phyloP scores from a whole-genome alignment of 2,113 vertebrate species.

The Cochlearius cochlearius region DNA sequence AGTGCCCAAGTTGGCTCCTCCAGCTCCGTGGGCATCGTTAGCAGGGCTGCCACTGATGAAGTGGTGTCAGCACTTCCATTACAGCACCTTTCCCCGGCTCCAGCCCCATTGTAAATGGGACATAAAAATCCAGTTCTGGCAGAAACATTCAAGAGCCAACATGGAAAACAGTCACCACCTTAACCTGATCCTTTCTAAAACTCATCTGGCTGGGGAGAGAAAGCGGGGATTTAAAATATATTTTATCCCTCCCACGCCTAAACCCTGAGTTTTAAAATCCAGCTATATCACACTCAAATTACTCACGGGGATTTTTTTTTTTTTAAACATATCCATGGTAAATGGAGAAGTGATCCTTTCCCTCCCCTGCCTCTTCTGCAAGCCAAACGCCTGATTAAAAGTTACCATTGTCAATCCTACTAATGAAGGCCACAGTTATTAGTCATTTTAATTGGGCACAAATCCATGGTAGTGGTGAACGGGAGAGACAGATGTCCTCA shows the following conservation, averaged over 20 bases:
- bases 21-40: neutral
- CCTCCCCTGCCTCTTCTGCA: neutral
- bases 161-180: neutral
- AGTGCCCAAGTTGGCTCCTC: neutral
- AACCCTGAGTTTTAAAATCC: constrained; percentile 5
- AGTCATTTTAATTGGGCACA: neutral
- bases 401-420: neutral
- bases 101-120: neutral
- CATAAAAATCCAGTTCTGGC: neutral
- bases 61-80: constrained; percentile 11
- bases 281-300: neutral
- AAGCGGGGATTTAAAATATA: neutral
- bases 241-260: neutral
- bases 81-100: neutral
- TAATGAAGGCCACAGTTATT: neutral
- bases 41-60: neutral
- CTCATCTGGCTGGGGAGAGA: neutral
- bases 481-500: neutral
- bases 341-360: neutral
- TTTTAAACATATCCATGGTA: neutral
- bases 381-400: neutral
- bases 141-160: neutral
- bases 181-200: constrained; percentile 11
- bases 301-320: neutral
- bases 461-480: neutral